Percentiles rank a stretch among this genome's conserved stretches.
Conservation (phyloP, 2,797 vertebrate species). For the Micropoecilia bifurca region DNA sequence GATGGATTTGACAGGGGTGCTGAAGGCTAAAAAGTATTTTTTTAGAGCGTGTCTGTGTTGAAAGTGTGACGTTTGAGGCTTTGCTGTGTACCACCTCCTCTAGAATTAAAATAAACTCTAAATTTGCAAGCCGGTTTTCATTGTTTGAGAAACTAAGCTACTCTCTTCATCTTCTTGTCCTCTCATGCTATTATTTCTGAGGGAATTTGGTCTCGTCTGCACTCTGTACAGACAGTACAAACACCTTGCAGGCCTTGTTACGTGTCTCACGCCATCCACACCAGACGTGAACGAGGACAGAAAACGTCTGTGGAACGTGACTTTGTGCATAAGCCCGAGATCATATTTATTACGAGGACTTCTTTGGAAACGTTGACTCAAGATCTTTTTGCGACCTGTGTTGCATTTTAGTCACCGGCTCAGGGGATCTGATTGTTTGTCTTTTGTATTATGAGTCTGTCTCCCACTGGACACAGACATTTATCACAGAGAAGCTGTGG, state of each 20-base stretch:
- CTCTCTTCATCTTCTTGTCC: background rate
- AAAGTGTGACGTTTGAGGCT: background rate
- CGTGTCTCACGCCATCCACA: slow-evolving; percentile 35
- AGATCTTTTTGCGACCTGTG: background rate
- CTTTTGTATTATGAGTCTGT: slow-evolving; percentile 29
- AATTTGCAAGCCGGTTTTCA: background rate
- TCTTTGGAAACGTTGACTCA: background rate
- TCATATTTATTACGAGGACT: slow-evolving; percentile 23
- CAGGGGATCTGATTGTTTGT: slow-evolving; percentile 19
- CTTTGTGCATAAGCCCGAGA: slow-evolving; percentile 29
- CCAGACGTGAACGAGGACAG: slow-evolving; percentile 34
- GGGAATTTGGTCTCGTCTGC: slow-evolving; percentile 23
- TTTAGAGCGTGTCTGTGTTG: background rate
- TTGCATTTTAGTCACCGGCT: slow-evolving; percentile 22
- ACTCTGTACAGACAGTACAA: slow-evolving; percentile 42
- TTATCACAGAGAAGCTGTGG: slow-evolving; percentile 23
- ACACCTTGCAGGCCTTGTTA: slow-evolving; percentile 44
- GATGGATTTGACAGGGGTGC: background rate
- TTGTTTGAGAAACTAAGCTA: background rate
- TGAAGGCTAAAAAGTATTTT: background rate
- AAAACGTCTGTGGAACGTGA: slow-evolving; percentile 14
- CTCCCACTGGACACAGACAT: slow-evolving; percentile 31
- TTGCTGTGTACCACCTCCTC: background rate
- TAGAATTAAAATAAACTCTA: background rate
- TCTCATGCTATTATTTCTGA: background rate